A percentile compares a stretch with the other conserved stretches of the same genome.
phyloP scores from a whole-genome alignment of 2,888 invertebrate species.

The Chirona hameri region DNA sequence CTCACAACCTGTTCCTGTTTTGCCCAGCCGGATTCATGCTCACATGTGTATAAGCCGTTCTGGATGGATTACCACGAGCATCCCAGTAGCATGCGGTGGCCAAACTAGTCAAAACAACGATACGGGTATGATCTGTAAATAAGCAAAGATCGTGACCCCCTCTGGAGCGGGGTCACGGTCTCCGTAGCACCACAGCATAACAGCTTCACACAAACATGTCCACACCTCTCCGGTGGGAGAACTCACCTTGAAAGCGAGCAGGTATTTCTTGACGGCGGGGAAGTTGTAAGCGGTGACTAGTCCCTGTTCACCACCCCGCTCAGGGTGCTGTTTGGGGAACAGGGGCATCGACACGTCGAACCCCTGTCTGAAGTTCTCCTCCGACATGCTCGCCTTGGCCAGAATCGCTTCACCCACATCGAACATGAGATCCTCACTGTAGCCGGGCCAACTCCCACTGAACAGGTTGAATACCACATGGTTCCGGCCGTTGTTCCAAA shows the following conservation, averaged over 20 bases:
- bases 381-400: conserved; percentile 93
- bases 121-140: too few species aligned
- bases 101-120: too few species aligned
- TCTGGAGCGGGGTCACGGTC: too few species aligned
- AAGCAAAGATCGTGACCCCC: too few species aligned
- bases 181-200: too few species aligned
- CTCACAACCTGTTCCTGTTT: too few species aligned
- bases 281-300: conserved; percentile 75
- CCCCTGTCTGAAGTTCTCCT: conserved; percentile 73
- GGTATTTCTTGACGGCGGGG: conserved; percentile 77
- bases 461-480: conserved; percentile 97
- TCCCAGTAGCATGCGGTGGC: too few species aligned
- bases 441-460: conserved; percentile 98
- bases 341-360: conserved; percentile 96
- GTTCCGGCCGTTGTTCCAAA: conserved; percentile 92
- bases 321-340: conserved; percentile 84
- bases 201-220: too few species aligned
- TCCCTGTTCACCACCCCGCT: conserved; percentile 75
- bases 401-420: conserved; percentile 90
- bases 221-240: not conserved
- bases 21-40: too few species aligned
- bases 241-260: conserved; percentile 80
- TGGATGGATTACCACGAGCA: too few species aligned
- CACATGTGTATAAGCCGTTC: too few species aligned
- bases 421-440: conserved; percentile 79